Conservation (phyloP, 2,888 invertebrate genomes). For the Drosophila kuntzei region DNA sequence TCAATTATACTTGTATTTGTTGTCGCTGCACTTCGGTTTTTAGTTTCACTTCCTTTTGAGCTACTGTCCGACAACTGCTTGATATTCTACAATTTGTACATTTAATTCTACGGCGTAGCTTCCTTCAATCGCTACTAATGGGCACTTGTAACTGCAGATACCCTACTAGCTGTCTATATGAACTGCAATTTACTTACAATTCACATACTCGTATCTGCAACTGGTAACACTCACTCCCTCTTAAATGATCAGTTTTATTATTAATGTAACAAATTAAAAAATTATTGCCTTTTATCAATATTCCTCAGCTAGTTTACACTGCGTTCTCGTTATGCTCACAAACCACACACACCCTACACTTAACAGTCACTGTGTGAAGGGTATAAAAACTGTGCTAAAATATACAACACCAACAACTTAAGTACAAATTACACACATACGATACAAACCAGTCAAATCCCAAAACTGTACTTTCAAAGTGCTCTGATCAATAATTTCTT, state of each 20-base stretch:
- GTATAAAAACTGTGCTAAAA: conserved; percentile 73
- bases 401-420: conserved; percentile 23
- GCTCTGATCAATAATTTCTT: conserved; percentile 31
- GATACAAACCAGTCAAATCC: conserved; percentile 22
- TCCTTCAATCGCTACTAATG: conserved; percentile 31
- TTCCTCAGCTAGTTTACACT: conserved; percentile 18
- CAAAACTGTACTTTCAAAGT: conserved; percentile 31
- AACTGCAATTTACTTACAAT: conserved; percentile 7
- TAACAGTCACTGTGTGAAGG: conserved; percentile 61
- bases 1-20: not conserved
- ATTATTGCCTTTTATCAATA: conserved; percentile 6
- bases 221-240: conserved; percentile 22
- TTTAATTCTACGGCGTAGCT: conserved; percentile 38
- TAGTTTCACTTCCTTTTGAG: conserved; percentile 1
- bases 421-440: conserved; percentile 25
- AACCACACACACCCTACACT: conserved; percentile 14
- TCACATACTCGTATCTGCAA: conserved; percentile 1
- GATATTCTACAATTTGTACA: conserved; percentile 30
- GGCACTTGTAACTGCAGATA: too few species aligned
- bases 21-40: conserved; percentile 4
- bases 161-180: too few species aligned
- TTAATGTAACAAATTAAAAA: conserved; percentile 5
- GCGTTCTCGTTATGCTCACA: conserved; percentile 12
- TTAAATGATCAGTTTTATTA: conserved; percentile 7
- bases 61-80: conserved; percentile 47